Conservation (phyloP, 1,140 invertebrate species). For the Atta colombica region DNA sequence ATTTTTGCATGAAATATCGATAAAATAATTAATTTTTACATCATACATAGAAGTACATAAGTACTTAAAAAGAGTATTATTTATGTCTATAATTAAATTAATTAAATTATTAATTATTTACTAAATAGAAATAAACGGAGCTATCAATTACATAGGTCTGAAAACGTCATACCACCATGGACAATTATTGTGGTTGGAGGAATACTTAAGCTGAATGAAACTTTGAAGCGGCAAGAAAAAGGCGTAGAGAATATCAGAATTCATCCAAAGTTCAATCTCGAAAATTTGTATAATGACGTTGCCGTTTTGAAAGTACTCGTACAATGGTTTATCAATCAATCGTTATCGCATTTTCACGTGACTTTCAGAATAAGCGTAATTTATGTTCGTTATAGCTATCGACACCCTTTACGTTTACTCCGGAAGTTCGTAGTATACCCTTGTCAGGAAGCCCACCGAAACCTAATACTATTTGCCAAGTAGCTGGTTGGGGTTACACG, state of each 20-base stretch:
- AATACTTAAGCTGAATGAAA: conserved; percentile 58
- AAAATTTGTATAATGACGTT: conserved; percentile 77
- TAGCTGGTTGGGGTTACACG: conserved; percentile 85
- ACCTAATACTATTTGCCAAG: conserved; percentile 76
- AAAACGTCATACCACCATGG: conserved; percentile 57
- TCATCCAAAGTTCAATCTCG: conserved; percentile 64
- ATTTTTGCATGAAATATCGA: not conserved
- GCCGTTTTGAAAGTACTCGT: conserved; percentile 74
- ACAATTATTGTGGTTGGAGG: conserved; percentile 76
- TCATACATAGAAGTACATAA: not conserved
- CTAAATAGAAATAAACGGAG: not conserved
- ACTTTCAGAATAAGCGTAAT: not conserved
- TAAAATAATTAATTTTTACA: not conserved
- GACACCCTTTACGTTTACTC: conserved; percentile 51
- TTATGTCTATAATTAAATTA: not conserved
- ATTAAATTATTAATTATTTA: not conserved
- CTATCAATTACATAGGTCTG: not conserved
- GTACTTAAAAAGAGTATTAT: not conserved
- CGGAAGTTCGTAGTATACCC: conserved; percentile 30
- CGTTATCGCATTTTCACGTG: not conserved
- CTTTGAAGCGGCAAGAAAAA: conserved; percentile 63
- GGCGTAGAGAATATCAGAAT: conserved; percentile 64
- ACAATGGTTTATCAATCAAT: not conserved
- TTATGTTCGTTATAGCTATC: conserved; percentile 61
- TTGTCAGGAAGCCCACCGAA: not conserved